These are phyloP conservation scores for Cariama cristata DNA, from an alignment of 2,113 vertebrate genomes.

Conservation along the genomic window DNA sequence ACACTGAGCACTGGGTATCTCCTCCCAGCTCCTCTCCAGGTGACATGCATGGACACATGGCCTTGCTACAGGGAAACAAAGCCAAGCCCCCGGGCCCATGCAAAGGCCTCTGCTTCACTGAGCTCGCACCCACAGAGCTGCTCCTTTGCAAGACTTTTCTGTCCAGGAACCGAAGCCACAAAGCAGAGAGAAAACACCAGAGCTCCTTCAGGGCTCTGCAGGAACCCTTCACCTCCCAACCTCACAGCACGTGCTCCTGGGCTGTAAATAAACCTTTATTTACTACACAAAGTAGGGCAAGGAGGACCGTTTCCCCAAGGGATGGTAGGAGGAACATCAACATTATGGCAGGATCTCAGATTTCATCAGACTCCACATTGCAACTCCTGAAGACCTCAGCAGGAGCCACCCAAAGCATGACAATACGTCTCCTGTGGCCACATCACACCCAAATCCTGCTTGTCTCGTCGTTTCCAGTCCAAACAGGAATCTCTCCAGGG, in stretches of 20 bases:
- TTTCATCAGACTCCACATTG: background rate
- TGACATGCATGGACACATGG: rapidly evolving
- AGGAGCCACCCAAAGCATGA: background rate
- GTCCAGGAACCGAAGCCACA: background rate
- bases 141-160: background rate
- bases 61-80: background rate
- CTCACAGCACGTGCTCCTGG: background rate
- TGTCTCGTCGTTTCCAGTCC: background rate
- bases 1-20: background rate
- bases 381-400: background rate
- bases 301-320: background rate
- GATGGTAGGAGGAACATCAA: background rate
- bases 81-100: background rate
- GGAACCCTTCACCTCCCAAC: conserved; percentile 32
- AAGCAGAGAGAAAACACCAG: conserved; percentile 14
- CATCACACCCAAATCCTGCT: background rate
- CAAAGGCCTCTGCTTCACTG: background rate
- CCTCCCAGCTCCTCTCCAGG: background rate
- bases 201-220: background rate
- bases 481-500: background rate
- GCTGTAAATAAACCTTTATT: conserved; percentile 48
- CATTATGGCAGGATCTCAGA: background rate
- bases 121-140: background rate
- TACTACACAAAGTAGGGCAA: conserved; percentile 32
- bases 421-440: background rate